Evolutionary conservation across 2,888 invertebrate genomes (phyloP), one percentile per base, ranked within the genome.

Genomic region (Acronicta psi): DNA sequence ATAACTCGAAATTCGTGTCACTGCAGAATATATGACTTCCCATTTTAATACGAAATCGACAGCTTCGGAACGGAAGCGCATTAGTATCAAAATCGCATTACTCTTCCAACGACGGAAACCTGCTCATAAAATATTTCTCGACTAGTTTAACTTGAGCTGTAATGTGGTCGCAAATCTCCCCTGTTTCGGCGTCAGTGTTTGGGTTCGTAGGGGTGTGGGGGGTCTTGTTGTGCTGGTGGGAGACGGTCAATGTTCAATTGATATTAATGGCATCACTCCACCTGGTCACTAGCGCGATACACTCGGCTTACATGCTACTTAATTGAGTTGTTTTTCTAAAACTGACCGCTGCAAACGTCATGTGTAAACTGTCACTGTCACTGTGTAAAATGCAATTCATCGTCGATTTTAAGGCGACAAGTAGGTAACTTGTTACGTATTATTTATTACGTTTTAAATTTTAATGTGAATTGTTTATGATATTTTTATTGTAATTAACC

Each of bases 241-340:
- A 84, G 83, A 88, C 87, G 91, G 93, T 87, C 90, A 91, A 73
- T 87, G 87, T 84, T 87, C 92, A 91, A 93, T 93, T 93, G 93
- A 93, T 92, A 93, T 93, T 91, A 93, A 93, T 91, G 91, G 86
- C 79, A 73, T 79, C 80, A 84, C 81, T 84, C 86, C 93, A 93
- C 93, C 93, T 93, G 93, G 92, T 88, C 81, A 73, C 88, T 74
- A 78, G 82, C 82, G 81, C 59, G 50, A 31, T 72, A 41, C 51
- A 75, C 62, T 49, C 2, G 85, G 89, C 53, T 91, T 85, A 91
- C 85, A 93, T 93, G 86, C 45, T 36, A 52, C 59, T 42, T 77
- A 70, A 64, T 69, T 61, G 61, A 56, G 54, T 43, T 38, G 67
- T 63, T 73, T 69, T 76, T 63, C 66, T 71, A 60, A 71, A 65